A percentile compares a stretch with the other conserved stretches of the same genome.
Evolutionary conservation across 2,797 vertebrate genomes (phyloP).

Genomic region (Geotrypetes seraphini): DNA sequence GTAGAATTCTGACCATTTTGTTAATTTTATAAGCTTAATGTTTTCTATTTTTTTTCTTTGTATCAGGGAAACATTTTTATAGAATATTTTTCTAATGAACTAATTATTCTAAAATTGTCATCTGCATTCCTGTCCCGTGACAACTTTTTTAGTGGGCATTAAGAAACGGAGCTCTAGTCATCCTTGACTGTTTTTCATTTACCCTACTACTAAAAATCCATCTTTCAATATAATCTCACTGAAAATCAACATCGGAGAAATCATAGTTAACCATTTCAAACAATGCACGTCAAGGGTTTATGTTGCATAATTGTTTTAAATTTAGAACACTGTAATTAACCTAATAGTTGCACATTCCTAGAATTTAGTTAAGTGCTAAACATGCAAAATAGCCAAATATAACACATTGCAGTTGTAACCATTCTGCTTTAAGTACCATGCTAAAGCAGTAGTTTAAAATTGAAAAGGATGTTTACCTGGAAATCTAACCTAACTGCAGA

Average conservation of each 20-base stretch:
- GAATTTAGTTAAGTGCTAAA: slow-evolving; percentile 21
- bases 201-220: background rate
- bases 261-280: slow-evolving; percentile 16
- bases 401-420: slow-evolving; percentile 30
- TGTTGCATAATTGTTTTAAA: slow-evolving; percentile 19
- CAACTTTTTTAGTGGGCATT: too few relatives aligned
- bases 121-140: background rate
- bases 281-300: too few relatives aligned
- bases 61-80: slow-evolving; percentile 5
- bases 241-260: slow-evolving; percentile 10
- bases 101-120: slow-evolving; percentile 4
- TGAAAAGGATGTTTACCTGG: slow-evolving; percentile 56
- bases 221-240: slow-evolving; percentile 8
- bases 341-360: slow-evolving; percentile 15
- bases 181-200: slow-evolving; percentile 9
- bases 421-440: slow-evolving; percentile 28
- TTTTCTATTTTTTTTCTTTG: too few relatives aligned
- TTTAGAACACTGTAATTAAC: slow-evolving; percentile 29
- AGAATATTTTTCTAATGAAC: slow-evolving; percentile 15
- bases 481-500: slow-evolving; percentile 56
- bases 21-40: too few relatives aligned
- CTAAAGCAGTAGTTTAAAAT: slow-evolving; percentile 48
- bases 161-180: slow-evolving; percentile 13
- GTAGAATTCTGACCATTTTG: too few relatives aligned
- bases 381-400: slow-evolving; percentile 27